Percentiles rank a stretch among this genome's conserved stretches.
Evolutionary conservation across 1,140 invertebrate species (phyloP).

Genomic region (Tachypleus tridentatus): DNA sequence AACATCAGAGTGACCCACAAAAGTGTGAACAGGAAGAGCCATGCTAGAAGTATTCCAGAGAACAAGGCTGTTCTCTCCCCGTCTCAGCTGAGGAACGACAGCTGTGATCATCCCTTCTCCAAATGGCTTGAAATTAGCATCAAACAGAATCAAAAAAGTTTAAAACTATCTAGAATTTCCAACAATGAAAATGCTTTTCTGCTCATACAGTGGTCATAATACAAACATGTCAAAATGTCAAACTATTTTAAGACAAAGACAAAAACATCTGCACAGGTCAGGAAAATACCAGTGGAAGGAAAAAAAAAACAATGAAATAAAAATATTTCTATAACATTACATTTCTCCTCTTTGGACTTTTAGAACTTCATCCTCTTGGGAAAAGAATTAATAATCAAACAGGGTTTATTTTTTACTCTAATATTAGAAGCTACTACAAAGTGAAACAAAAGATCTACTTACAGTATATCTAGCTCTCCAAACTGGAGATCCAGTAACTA

Average conservation of each 20-base stretch:
- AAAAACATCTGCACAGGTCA: too few relatives aligned
- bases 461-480: slow-evolving; percentile 79
- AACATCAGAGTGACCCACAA: slow-evolving; percentile 84
- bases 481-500: slow-evolving; percentile 74
- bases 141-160: not conserved
- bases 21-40: slow-evolving; percentile 62
- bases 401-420: slow-evolving; percentile 31
- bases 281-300: too few relatives aligned
- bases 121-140: slow-evolving; percentile 53
- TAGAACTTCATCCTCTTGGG: slow-evolving; percentile 24
- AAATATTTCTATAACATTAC: not conserved
- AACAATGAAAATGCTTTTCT: not conserved
- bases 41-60: slow-evolving; percentile 54
- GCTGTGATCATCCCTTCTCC: slow-evolving; percentile 82
- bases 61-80: slow-evolving; percentile 67
- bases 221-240: slow-evolving; percentile 5
- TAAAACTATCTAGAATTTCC: slow-evolving; percentile 1
- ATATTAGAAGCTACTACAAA: too few relatives aligned
- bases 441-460: too few relatives aligned
- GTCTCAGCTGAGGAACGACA: slow-evolving; percentile 61
- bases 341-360: not conserved
- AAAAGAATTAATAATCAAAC: too few relatives aligned
- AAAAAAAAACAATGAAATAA: slow-evolving; percentile 6
- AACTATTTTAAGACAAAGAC: not conserved
- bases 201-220: not conserved